phyloP scores from a whole-genome alignment of 2,113 vertebrate species.

The Capreolus pygargus region DNA sequence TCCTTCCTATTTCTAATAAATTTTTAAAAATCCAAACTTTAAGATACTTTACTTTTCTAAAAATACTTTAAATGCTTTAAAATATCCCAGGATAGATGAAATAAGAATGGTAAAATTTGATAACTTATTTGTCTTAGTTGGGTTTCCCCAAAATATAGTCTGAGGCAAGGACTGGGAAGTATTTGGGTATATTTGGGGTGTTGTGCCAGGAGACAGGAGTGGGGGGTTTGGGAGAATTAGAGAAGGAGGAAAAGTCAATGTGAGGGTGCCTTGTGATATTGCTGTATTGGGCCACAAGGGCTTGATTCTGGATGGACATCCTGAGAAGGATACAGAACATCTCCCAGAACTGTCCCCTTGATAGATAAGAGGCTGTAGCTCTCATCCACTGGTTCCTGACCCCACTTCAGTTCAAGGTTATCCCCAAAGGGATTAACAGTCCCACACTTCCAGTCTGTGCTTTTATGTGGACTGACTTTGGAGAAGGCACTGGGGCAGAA shows the following conservation, averaged over 20 bases:
- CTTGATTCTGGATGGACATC: background rate
- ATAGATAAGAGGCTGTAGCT: background rate
- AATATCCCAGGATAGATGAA: background rate
- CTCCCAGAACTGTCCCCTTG: background rate
- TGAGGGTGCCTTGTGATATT: background rate
- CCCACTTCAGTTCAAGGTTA: background rate
- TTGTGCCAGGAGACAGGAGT: background rate
- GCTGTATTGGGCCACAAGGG: background rate
- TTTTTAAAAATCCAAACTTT: background rate
- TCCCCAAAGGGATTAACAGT: background rate
- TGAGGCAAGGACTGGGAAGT: background rate
- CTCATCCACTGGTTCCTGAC: background rate
- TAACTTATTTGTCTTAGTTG: slow-evolving; percentile 3
- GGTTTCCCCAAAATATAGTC: background rate
- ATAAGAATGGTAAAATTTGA: background rate
- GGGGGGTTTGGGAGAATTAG: background rate
- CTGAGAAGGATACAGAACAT: background rate
- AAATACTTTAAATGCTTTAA: slow-evolving; percentile 7
- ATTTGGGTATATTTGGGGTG: background rate
- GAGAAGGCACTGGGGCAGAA: background rate
- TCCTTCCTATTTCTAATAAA: slow-evolving; percentile 21
- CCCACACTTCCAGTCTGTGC: background rate
- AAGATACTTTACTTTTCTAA: background rate
- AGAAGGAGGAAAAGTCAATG: background rate
- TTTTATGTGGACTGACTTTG: background rate